phyloP scores from a whole-genome alignment of 2,797 vertebrate species.

The Furcifer pardalis region DNA sequence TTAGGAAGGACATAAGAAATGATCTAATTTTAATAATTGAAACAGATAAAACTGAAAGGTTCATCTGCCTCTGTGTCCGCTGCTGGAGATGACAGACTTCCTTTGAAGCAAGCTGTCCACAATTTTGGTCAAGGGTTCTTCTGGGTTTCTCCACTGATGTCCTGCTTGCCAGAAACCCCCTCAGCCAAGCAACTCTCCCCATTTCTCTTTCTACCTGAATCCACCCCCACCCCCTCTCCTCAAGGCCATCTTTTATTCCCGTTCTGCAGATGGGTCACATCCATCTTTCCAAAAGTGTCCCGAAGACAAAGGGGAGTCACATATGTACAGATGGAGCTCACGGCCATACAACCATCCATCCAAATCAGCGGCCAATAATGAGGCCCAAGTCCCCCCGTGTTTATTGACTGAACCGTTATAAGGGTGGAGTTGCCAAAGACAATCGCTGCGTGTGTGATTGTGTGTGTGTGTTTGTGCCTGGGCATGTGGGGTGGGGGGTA shows the following conservation, averaged over 20 bases:
- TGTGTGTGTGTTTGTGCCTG: no score
- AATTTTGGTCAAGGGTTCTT: background rate
- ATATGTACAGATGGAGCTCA: conserved; percentile 74
- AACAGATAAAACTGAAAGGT: no score
- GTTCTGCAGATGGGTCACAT: conserved; percentile 67
- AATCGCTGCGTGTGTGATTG: no score
- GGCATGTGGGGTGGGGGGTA: background rate
- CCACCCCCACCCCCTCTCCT: background rate
- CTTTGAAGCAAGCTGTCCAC: no score
- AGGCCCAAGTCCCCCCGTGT: conserved; percentile 64
- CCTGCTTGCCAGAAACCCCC: conserved; percentile 47
- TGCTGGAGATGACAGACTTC: no score
- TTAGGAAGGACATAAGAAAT: no score
- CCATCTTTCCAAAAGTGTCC: conserved; percentile 65
- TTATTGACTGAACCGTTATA: conserved; percentile 55
- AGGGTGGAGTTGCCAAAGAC: conserved; percentile 47
- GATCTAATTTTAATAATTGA: no score
- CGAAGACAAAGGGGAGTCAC: conserved; percentile 72
- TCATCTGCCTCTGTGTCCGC: no score
- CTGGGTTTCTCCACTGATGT: conserved; percentile 46
- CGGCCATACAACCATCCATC: conserved; percentile 65
- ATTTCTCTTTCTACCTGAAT: conserved; percentile 53
- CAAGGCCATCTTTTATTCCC: conserved; percentile 48
- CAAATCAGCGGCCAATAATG: conserved; percentile 70
- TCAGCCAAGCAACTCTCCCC: conserved; percentile 48